Conservation (phyloP, 2,888 invertebrate genomes). For the Frankliniella intonsa region DNA sequence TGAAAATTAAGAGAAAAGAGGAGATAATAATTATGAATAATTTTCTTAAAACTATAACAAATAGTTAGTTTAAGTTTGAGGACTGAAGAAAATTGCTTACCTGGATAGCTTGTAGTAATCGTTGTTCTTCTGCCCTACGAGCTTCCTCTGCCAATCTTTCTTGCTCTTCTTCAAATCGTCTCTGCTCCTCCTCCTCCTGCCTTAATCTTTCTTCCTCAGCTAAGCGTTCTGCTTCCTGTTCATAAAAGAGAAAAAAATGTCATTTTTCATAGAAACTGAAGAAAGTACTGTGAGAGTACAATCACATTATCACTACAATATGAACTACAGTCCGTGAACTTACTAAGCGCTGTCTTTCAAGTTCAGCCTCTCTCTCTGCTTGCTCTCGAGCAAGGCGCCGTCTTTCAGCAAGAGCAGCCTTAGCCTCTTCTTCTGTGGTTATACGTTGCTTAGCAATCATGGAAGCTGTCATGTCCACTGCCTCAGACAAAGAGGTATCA, state of each 20-base stretch:
- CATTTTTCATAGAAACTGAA: constrained; percentile 29
- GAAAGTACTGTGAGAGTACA: constrained; percentile 33
- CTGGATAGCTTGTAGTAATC: constrained; percentile 76
- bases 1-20: constrained; percentile 33
- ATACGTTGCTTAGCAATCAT: constrained; percentile 66
- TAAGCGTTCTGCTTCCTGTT: constrained; percentile 65
- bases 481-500: not conserved
- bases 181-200: constrained; percentile 78
- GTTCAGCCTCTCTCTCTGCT: constrained; percentile 83
- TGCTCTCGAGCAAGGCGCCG: constrained; percentile 83
- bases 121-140: constrained; percentile 75
- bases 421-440: constrained; percentile 88
- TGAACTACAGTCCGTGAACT: constrained; percentile 35
- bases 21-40: not conserved
- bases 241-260: constrained; percentile 28
- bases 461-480: constrained; percentile 51
- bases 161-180: constrained; percentile 75
- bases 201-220: constrained; percentile 65
- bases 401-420: constrained; percentile 87
- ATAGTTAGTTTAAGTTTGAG: not conserved
- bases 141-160: constrained; percentile 73
- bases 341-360: constrained; percentile 63
- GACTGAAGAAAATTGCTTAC: constrained; percentile 44
- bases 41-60: too few relatives aligned
- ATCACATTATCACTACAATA: constrained; percentile 30